Percentiles rank a stretch among this genome's conserved stretches.
phyloP scores from a whole-genome alignment of 1,140 invertebrate species.

The Polypedilum vanderplanki region DNA sequence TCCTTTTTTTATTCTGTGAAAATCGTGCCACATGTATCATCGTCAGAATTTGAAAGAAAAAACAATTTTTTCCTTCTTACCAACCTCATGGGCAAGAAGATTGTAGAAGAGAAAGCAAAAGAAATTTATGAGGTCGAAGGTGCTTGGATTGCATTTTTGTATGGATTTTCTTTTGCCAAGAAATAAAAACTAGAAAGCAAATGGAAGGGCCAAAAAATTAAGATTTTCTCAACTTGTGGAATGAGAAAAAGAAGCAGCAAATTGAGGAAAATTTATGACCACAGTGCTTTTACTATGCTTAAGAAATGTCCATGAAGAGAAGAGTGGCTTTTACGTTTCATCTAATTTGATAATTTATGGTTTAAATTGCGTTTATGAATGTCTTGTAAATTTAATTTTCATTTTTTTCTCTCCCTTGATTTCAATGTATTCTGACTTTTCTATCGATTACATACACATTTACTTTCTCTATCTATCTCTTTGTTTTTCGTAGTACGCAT shows the following conservation, averaged over 20 bases:
- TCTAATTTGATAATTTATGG: constrained; percentile 28
- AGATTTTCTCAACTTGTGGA: constrained; percentile 13
- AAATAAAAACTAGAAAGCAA: background rate
- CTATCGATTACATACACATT: background rate
- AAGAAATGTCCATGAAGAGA: background rate
- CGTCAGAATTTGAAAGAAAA: background rate
- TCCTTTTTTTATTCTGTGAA: background rate
- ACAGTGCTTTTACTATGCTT: background rate
- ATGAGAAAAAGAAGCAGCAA: background rate
- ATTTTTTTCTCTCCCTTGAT: background rate
- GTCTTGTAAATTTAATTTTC: constrained; percentile 22
- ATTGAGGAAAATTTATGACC: constrained; percentile 24
- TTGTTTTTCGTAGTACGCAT: background rate
- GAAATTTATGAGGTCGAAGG: constrained; percentile 8
- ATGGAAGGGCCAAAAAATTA: constrained; percentile 16
- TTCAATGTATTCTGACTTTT: no score
- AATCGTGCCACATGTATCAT: background rate
- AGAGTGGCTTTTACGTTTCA: background rate
- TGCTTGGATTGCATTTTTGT: background rate
- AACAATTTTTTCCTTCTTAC: background rate
- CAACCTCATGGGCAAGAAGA: background rate
- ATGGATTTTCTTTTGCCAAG: background rate
- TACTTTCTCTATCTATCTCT: background rate
- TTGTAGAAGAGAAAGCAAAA: background rate
- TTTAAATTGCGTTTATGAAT: constrained; percentile 28